Evolutionary conservation across 1,140 invertebrate genomes (phyloP).

Genomic region (Eubasilissa regina): DNA sequence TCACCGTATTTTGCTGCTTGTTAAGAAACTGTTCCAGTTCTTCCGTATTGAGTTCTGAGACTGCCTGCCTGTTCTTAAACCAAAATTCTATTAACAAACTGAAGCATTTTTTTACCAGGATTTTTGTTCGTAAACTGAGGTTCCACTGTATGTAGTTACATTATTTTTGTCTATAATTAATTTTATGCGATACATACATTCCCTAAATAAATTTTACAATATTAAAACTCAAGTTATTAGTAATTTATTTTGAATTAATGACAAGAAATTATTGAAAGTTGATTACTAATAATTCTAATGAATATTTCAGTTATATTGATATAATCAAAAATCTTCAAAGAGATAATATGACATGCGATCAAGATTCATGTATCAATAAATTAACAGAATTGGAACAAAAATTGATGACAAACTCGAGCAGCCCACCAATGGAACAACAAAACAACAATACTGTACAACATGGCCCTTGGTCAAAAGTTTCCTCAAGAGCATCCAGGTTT

Average conservation of each 20-base stretch:
- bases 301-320: conserved; percentile 77
- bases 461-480: conserved; percentile 25
- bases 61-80: too few relatives aligned
- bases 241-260: background rate
- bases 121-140: too few relatives aligned
- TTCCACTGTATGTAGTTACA: too few relatives aligned
- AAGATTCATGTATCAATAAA: conserved; percentile 19
- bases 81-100: too few relatives aligned
- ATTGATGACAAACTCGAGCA: background rate
- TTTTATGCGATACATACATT: too few relatives aligned
- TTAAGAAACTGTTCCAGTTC: too few relatives aligned
- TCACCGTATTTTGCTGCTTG: too few relatives aligned
- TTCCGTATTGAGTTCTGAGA: too few relatives aligned
- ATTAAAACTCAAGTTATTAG: too few relatives aligned
- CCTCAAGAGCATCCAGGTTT: conserved; percentile 57
- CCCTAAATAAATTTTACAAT: too few relatives aligned
- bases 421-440: background rate
- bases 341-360: conserved; percentile 63
- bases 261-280: background rate
- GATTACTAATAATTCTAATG: background rate
- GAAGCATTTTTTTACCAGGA: too few relatives aligned
- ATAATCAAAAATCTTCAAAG: conserved; percentile 77
- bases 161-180: too few relatives aligned
- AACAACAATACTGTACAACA: conserved; percentile 4
- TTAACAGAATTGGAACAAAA: conserved; percentile 16